Conservation (phyloP, 2,888 invertebrate species). For the Troides helena region DNA sequence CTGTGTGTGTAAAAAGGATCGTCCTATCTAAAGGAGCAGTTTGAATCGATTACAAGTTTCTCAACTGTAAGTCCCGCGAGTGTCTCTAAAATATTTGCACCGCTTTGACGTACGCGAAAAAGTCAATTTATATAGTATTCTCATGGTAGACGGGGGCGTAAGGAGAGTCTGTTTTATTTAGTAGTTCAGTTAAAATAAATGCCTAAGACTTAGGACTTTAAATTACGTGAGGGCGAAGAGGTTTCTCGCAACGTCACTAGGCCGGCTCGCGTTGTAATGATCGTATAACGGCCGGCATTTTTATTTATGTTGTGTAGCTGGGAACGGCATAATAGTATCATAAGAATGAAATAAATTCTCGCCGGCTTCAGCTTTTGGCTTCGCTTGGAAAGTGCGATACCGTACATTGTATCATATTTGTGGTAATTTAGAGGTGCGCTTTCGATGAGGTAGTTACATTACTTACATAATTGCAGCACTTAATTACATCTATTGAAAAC, state of each 20-base stretch:
- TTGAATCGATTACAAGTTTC: slow-evolving; percentile 27
- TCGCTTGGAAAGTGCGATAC: slow-evolving; percentile 66
- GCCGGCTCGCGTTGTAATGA: slow-evolving; percentile 72
- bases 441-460: neutral
- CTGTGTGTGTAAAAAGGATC: neutral
- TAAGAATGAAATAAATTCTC: slow-evolving; percentile 78
- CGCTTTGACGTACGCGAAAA: slow-evolving; percentile 19
- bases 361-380: slow-evolving; percentile 72
- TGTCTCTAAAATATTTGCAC: slow-evolving; percentile 23
- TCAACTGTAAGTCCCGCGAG: slow-evolving; percentile 18
- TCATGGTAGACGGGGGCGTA: slow-evolving; percentile 9
- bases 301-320: slow-evolving; percentile 79
- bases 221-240: slow-evolving; percentile 42
- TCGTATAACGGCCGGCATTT: slow-evolving; percentile 76
- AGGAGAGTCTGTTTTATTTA: slow-evolving; percentile 24
- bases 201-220: slow-evolving; percentile 32
- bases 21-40: neutral
- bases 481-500: no score
- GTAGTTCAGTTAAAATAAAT: slow-evolving; percentile 40
- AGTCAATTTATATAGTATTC: slow-evolving; percentile 25
- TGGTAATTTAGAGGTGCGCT: neutral
- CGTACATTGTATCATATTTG: slow-evolving; percentile 70
- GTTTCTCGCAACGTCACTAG: slow-evolving; percentile 56
- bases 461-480: no score
- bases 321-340: slow-evolving; percentile 77